Conservation (phyloP, 2,888 invertebrate species). For the Apodemia zela region DNA sequence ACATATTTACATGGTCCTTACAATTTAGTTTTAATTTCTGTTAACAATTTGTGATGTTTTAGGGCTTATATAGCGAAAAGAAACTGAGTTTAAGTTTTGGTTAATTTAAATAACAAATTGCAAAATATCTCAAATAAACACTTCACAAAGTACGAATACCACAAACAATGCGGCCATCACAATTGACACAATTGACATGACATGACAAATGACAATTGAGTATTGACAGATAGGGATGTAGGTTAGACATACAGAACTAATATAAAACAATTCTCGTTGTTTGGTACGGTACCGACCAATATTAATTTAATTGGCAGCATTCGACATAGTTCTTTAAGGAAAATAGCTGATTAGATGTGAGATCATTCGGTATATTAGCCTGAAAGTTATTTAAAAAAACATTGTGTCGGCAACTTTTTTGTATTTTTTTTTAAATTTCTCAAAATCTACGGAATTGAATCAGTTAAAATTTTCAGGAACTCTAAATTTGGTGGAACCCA, state of each 20-base stretch:
- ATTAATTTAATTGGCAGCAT: no score
- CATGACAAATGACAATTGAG: conserved; percentile 36
- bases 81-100: conserved; percentile 41
- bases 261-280: not conserved
- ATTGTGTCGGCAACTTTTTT: no score
- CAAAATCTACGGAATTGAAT: no score
- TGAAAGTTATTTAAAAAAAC: no score
- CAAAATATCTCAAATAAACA: conserved; percentile 57
- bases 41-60: not conserved
- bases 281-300: no score
- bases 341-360: no score
- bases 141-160: conserved; percentile 58
- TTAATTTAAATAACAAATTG: conserved; percentile 46
- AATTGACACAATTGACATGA: conserved; percentile 22
- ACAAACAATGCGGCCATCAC: conserved; percentile 64
- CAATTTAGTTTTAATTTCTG: conserved; percentile 17
- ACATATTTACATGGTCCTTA: conserved; percentile 54
- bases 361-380: no score
- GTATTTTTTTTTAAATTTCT: no score
- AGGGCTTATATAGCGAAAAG: not conserved
- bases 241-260: not conserved
- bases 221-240: conserved; percentile 7
- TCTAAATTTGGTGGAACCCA: no score
- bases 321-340: no score
- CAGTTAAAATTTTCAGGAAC: conserved; percentile 2